Conservation (phyloP, 2,888 invertebrate genomes). For the Eugnorisma glareosa region DNA sequence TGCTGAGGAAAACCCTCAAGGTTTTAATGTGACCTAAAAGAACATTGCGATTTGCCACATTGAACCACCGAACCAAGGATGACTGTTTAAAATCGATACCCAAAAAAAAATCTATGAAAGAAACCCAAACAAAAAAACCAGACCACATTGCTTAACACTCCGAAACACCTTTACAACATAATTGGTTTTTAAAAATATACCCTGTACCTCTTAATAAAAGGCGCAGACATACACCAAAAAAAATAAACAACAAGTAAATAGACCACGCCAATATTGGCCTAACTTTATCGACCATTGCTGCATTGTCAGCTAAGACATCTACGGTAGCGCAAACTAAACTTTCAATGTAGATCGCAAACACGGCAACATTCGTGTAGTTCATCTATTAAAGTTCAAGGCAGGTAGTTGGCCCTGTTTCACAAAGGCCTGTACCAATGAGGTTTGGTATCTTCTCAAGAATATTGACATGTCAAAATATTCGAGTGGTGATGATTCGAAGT, state of each 20-base stretch:
- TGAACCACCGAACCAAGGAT: conserved; percentile 17
- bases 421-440: conserved; percentile 56
- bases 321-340: background rate
- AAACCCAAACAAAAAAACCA: conserved; percentile 30
- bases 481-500: conserved; percentile 44
- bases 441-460: conserved; percentile 62
- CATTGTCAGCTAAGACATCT: background rate
- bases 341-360: conserved; percentile 31
- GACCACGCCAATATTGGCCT: conserved; percentile 31
- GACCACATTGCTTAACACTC: conserved; percentile 48
- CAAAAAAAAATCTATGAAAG: conserved; percentile 18
- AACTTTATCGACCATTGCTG: conserved; percentile 18
- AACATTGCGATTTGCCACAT: conserved; percentile 1
- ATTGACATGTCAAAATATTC: conserved; percentile 63
- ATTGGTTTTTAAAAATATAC: conserved; percentile 82
- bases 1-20: too few species aligned
- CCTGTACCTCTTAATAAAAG: conserved; percentile 70
- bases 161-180: conserved; percentile 79
- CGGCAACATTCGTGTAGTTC: conserved; percentile 33
- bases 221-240: conserved; percentile 16
- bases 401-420: conserved; percentile 67
- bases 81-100: conserved; percentile 45
- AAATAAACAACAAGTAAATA: background rate
- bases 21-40: background rate
- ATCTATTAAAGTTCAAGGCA: conserved; percentile 61